These are phyloP conservation scores for Echiichthys vipera DNA, from an alignment of 2,797 vertebrate species.

Conservation along the genomic window DNA sequence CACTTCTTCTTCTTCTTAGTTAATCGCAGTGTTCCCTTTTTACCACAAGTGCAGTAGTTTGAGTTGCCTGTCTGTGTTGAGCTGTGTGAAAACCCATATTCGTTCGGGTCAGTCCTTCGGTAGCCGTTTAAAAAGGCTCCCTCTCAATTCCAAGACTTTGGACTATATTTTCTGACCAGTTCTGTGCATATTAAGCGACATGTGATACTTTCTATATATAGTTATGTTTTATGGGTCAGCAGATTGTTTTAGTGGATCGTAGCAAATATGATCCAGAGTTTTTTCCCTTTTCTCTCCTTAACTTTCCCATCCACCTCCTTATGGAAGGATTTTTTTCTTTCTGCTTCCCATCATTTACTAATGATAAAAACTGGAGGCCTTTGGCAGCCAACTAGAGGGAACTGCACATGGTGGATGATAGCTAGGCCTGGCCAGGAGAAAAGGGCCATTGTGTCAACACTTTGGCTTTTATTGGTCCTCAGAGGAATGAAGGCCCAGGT, in stretches of 20 bases:
- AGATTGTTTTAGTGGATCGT: conserved; percentile 55
- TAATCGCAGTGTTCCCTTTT: conserved; percentile 59
- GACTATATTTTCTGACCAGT: conserved; percentile 57
- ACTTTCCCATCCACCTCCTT: conserved; percentile 51
- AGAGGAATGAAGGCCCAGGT: conserved; percentile 68
- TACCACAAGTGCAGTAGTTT: conserved; percentile 28
- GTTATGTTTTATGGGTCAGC: conserved; percentile 61
- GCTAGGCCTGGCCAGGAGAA: conserved; percentile 64
- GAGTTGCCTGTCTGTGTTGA: conserved; percentile 28
- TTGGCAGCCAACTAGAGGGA: conserved; percentile 62
- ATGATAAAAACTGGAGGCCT: conserved; percentile 75
- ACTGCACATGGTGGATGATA: conserved; percentile 57
- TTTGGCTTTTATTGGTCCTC: conserved; percentile 81
- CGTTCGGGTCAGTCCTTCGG: conserved; percentile 41
- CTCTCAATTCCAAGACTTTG: conserved; percentile 36
- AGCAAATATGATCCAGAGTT: conserved; percentile 17
- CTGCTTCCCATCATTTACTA: conserved; percentile 62
- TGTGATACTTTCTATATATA: conserved; percentile 57
- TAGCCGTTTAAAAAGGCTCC: conserved; percentile 42
- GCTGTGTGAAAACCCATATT: conserved; percentile 51
- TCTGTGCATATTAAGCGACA: conserved; percentile 46
- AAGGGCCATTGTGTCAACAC: conserved; percentile 83
- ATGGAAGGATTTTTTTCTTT: conserved; percentile 62
- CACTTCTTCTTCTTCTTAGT: conserved; percentile 48
- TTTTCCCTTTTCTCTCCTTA: conserved; percentile 29